phyloP scores from a whole-genome alignment of 2,113 vertebrate species.

The Macrotus californicus region DNA sequence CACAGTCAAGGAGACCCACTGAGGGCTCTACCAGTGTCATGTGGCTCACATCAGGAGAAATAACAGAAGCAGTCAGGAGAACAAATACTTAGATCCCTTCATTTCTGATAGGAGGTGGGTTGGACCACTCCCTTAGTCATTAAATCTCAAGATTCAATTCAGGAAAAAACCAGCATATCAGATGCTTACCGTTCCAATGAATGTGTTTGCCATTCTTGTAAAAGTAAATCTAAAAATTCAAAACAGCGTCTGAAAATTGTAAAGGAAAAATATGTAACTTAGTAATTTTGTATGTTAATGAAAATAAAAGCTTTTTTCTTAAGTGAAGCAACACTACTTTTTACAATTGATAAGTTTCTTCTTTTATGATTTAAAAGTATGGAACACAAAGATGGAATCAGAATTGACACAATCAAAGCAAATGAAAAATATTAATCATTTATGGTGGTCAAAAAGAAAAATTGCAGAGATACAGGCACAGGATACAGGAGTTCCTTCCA shows the following conservation, averaged over 20 bases:
- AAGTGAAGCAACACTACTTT: neutral
- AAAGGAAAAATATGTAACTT: neutral
- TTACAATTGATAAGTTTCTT: neutral
- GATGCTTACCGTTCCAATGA: slow-evolving; percentile 92
- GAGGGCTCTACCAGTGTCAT: neutral
- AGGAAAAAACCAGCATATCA: neutral
- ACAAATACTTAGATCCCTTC: neutral
- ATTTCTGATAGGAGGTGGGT: neutral
- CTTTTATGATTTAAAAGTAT: neutral
- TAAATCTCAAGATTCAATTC: neutral
- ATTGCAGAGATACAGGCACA: neutral
- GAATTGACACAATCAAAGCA: slow-evolving; percentile 12
- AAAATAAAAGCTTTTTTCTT: slow-evolving; percentile 18
- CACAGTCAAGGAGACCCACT: neutral
- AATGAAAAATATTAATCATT: neutral
- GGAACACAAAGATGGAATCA: neutral
- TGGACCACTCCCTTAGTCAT: neutral
- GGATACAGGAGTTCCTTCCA: neutral
- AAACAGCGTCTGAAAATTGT: slow-evolving; percentile 89
- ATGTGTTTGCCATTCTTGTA: slow-evolving; percentile 97
- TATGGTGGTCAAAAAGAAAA: neutral
- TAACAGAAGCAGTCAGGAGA: neutral
- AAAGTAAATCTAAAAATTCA: slow-evolving; percentile 95
- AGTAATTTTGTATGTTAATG: neutral
- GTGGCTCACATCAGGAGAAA: neutral